Base-by-base conservation (phyloP, 2,888 invertebrate species). In the Bombyx huttoni region DNA sequence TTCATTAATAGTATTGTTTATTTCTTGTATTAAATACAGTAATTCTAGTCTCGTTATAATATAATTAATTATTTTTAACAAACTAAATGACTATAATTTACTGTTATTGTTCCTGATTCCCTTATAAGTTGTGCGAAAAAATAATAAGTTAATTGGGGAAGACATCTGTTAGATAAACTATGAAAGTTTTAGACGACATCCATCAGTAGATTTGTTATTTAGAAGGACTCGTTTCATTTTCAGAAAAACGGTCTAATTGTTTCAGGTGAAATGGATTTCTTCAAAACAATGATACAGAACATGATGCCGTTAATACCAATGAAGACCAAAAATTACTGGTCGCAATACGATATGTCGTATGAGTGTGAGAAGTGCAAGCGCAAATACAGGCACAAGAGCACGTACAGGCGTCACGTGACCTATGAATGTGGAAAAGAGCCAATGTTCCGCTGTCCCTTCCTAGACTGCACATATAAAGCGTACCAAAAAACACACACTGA, bases 361-460 rank as follows among this genome's bases (percentile, higher is more conserved):
- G 88, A 90, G 62, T 92, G 94, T 72, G 90, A 90, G 57, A 91
- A 90, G 61, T 94, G 94, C 74, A 91, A 92, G 68, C 91, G 93
- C 73, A 91, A 91, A 64, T 94, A 94, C 78, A 91, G 92, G 60
- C 93, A 92, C 81, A 92, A 92, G 78, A 92, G 92, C 63, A 92
- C 93, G 33, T 90, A 94, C 64, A 89, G 92, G 68, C 90, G 94
- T 65, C 94, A 94, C 70, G 81, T 92, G 51, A 92, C 92, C 47
- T 90, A 91, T 61, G 92, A 92, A 66, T 92, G 92, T 64, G 92
- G 92, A 3, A 87, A 91, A 70, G 91, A 91, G 62, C 88, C 88
- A 2, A 89, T 87, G 88, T 88, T 87, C 58, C 71, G 83, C 52
- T 88, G 89, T 64, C 89, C 88, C 6, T 87, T 84, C 62, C 62